Evolutionary conservation across 2,113 vertebrate genomes (phyloP).

Genomic region (Colistium nudipinnis): DNA sequence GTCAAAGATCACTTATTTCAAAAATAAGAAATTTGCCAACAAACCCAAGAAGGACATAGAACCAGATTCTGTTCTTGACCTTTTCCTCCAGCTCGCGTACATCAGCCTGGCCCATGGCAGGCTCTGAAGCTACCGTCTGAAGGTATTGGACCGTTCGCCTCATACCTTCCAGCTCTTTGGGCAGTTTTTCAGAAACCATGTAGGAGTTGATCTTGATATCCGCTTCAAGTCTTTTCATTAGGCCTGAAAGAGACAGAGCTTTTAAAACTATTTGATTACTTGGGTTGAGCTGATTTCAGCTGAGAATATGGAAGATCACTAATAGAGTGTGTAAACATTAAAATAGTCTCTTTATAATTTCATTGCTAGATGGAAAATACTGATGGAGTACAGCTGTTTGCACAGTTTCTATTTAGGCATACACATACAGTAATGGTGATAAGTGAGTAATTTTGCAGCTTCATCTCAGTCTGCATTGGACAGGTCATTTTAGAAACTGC

Average conservation of each 20-base stretch:
- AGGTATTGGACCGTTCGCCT: conserved; percentile 86
- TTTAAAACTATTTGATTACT: conserved; percentile 6
- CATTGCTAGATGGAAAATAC: background rate
- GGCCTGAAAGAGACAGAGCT: conserved; percentile 78
- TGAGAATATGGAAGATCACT: background rate
- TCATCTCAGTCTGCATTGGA: conserved; percentile 5
- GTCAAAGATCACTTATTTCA: background rate
- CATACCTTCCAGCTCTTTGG: conserved; percentile 90
- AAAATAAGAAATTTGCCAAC: background rate
- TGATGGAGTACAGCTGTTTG: background rate
- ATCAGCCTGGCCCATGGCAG: conserved; percentile 91
- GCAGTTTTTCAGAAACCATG: conserved; percentile 92
- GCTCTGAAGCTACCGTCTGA: conserved; percentile 91
- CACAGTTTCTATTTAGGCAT: background rate
- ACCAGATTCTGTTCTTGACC: conserved; percentile 70
- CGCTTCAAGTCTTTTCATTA: conserved; percentile 95
- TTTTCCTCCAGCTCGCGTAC: conserved; percentile 88
- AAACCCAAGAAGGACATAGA: accelerated
- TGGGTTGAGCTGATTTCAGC: background rate
- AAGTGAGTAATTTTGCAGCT: conserved; percentile 29
- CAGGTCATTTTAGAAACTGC: conserved; percentile 49
- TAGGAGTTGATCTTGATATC: conserved; percentile 96
- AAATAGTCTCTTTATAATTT: background rate
- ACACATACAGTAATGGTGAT: conserved; percentile 6
- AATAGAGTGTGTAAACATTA: background rate